Percentiles rank a stretch among this genome's conserved stretches.
These are phyloP conservation scores for Empidonax alnorum DNA, from an alignment of 2,113 vertebrate species.

Conservation along the genomic window DNA sequence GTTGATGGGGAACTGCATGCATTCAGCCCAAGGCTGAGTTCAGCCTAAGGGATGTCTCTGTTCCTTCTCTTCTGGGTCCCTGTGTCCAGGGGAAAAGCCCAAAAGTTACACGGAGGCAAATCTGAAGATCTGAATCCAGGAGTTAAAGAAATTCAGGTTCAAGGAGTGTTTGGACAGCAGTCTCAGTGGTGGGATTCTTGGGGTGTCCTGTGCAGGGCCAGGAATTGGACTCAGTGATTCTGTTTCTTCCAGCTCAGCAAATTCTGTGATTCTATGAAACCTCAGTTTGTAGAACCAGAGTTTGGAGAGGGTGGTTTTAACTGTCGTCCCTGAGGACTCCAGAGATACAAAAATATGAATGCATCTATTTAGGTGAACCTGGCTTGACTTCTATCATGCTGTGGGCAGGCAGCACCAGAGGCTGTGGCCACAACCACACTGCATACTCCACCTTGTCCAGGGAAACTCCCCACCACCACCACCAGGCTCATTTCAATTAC, in stretches of 20 bases:
- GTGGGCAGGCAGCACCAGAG: background rate
- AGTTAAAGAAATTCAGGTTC: background rate
- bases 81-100: background rate
- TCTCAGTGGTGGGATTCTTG: background rate
- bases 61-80: background rate
- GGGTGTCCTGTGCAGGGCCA: background rate
- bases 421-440: background rate
- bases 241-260: background rate
- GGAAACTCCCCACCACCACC: background rate
- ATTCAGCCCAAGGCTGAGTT: background rate
- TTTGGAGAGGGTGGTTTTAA: background rate
- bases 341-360: background rate
- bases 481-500: background rate
- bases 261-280: background rate
- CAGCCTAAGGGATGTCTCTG: background rate
- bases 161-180: background rate
- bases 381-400: background rate
- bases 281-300: background rate
- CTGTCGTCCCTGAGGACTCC: background rate
- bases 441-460: background rate
- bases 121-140: background rate
- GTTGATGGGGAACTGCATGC: background rate
- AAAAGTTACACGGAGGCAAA: background rate
- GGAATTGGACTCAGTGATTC: background rate
- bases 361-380: background rate